Percentiles rank a stretch among this genome's conserved stretches.
Evolutionary conservation across 2,113 vertebrate genomes (phyloP).

Genomic region (Danio rerio): GRCz12tu NC_133182.1:63193001-63193500

Average conservation of each 20-base stretch:
- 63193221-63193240: conserved; percentile 73
- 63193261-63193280: conserved; percentile 76
- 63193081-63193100: conserved; percentile 6
- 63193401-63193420: conserved; percentile 44
- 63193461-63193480: neutral
- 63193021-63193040: neutral
- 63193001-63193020: neutral
- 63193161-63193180: conserved; percentile 51
- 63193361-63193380: neutral
- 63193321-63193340: neutral
- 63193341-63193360: neutral
- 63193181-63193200: conserved; percentile 61
- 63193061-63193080: conserved; percentile 3
- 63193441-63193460: neutral
- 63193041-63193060: neutral
- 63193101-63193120: conserved; percentile 49
- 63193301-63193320: neutral
- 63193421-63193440: conserved; percentile 4
- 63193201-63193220: conserved; percentile 55
- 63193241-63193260: conserved; percentile 71
- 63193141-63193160: conserved; percentile 43
- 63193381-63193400: neutral
- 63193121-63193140: conserved; percentile 40
- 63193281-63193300: conserved; percentile 72
- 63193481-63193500: conserved; percentile 7